Percentiles rank a stretch among this genome's conserved stretches.
Conservation (phyloP, 53 echinoderm and acorn worm species). For the Apostichopus leukothele region DNA sequence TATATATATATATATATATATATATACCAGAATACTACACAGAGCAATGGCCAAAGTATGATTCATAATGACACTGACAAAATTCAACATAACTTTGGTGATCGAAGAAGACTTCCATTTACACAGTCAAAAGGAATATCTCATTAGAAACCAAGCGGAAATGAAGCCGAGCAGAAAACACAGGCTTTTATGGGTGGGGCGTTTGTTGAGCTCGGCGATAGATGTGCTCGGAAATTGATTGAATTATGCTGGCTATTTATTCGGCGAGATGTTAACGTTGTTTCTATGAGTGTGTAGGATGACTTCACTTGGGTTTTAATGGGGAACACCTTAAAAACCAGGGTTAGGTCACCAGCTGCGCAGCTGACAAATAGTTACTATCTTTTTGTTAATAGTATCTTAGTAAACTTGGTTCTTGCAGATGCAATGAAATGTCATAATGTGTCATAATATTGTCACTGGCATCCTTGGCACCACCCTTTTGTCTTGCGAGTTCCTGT, state of each 20-base stretch:
- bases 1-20: too few relatives aligned
- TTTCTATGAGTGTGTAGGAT: neutral
- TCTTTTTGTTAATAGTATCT: neutral
- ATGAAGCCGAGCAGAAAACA: neutral
- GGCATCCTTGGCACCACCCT: neutral
- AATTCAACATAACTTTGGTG: too few relatives aligned
- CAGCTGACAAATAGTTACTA: neutral
- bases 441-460: too few relatives aligned
- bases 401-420: neutral
- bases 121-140: neutral
- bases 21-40: too few relatives aligned
- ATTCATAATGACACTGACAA: too few relatives aligned
- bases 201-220: neutral
- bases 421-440: neutral
- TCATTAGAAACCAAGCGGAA: neutral
- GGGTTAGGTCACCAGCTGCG: neutral
- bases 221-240: neutral
- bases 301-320: neutral
- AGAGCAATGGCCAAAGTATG: too few relatives aligned
- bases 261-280: neutral
- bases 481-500: too few relatives aligned
- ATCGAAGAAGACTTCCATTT: neutral
- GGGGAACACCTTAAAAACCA: neutral
- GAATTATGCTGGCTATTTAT: neutral
- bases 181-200: neutral